A percentile compares a stretch with the other conserved stretches of the same genome.
phyloP scores from a whole-genome alignment of 2,113 vertebrate genomes.

The Talpa occidentalis region DNA sequence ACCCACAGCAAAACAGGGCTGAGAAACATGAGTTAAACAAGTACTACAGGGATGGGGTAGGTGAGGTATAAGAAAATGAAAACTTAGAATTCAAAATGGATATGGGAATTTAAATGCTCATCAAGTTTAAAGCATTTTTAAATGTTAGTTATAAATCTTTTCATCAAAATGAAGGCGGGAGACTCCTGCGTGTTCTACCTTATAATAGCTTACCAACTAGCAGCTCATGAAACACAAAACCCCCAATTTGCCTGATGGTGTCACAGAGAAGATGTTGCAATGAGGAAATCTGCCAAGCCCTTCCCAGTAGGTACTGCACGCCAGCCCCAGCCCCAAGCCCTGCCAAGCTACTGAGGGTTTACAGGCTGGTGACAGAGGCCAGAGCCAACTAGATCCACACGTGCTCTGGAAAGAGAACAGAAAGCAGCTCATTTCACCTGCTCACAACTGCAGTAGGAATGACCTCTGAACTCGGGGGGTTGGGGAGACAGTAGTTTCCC shows the following conservation, averaged over 20 bases:
- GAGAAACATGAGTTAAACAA: not conserved
- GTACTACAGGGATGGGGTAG: not conserved
- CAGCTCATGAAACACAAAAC: constrained; percentile 38
- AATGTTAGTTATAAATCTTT: constrained; percentile 8
- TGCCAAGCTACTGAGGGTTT: not conserved
- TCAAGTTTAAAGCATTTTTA: not conserved
- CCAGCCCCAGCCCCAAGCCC: not conserved
- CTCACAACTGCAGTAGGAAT: not conserved
- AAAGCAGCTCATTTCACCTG: not conserved
- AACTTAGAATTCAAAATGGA: not conserved
- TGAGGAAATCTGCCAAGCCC: not conserved
- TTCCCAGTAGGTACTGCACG: not conserved
- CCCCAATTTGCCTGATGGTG: not conserved
- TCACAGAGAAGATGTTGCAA: not conserved
- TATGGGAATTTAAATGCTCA: not conserved
- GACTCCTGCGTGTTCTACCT: constrained; percentile 6
- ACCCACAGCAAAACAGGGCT: not conserved
- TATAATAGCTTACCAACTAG: not conserved
- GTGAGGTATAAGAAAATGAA: not conserved
- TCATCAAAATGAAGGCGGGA: not conserved
- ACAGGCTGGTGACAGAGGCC: not conserved
- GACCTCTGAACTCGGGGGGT: not conserved
- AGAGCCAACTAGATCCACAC: not conserved
- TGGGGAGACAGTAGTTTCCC: not conserved
- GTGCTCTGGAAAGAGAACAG: not conserved